Conservation (phyloP, 2,113 vertebrate species). For the Crotophaga sulcirostris region DNA sequence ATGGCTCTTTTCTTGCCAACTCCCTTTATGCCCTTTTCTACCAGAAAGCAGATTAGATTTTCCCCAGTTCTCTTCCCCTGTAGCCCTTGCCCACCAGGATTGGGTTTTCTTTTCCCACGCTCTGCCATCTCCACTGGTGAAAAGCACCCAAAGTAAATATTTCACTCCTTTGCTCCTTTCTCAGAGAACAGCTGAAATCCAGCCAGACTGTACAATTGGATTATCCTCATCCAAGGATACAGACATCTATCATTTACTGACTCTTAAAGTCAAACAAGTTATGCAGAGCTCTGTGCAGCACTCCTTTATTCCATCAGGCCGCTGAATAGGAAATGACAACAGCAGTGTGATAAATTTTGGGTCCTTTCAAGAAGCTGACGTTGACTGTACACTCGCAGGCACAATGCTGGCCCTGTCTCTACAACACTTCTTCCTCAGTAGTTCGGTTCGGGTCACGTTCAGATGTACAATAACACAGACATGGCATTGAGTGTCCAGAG, state of each 20-base stretch:
- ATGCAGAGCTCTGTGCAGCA: conserved; percentile 24
- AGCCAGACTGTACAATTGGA: conserved; percentile 29
- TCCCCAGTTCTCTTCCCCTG: neutral
- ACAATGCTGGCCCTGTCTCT: neutral
- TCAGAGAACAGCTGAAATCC: neutral
- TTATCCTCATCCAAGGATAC: conserved; percentile 43
- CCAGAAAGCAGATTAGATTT: conserved; percentile 6
- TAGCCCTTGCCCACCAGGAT: neutral
- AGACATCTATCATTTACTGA: conserved; percentile 47
- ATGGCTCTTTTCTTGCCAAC: conserved; percentile 24
- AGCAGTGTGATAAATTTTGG: neutral
- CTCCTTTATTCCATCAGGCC: neutral
- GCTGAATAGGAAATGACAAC: neutral
- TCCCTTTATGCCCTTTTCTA: neutral
- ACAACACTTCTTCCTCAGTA: neutral
- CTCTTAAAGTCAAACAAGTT: conserved; percentile 30
- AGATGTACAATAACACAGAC: neutral
- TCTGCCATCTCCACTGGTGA: conserved; percentile 1
- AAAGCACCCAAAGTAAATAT: conserved; percentile 45
- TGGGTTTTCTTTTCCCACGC: conserved; percentile 39
- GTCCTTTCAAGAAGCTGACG: neutral
- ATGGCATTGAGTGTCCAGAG: neutral
- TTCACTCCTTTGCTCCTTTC: neutral
- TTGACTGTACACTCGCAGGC: neutral
- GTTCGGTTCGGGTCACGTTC: neutral